A percentile compares a stretch with the other conserved stretches of the same genome.
These are phyloP conservation scores for Myioborus melanocephalus DNA, from an alignment of 2,797 vertebrate species.

Conservation along the genomic window DNA sequence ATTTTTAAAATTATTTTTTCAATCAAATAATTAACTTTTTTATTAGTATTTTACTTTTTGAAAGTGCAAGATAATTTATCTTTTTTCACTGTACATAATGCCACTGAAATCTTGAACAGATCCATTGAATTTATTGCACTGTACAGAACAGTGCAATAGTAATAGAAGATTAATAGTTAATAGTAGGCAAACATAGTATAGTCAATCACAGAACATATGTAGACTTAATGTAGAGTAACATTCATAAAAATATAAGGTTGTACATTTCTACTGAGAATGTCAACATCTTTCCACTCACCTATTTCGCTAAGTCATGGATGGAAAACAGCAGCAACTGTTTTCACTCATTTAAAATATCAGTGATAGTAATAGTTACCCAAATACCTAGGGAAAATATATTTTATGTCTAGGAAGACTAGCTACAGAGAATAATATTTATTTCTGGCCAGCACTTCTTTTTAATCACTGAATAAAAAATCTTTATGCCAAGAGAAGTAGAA, in stretches of 20 bases:
- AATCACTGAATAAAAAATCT: neutral
- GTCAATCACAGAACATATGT: neutral
- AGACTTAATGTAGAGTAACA: neutral
- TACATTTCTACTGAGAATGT: neutral
- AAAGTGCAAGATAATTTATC: neutral
- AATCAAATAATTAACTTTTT: neutral
- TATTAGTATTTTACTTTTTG: neutral
- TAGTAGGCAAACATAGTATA: neutral
- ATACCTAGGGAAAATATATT: neutral
- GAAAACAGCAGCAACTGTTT: neutral
- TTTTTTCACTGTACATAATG: neutral
- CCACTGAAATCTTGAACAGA: neutral
- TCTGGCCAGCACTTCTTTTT: neutral
- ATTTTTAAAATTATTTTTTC: neutral
- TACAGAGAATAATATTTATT: neutral
- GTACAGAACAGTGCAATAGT: neutral
- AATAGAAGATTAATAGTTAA: neutral
- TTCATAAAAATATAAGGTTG: neutral
- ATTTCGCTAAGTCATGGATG: neutral
- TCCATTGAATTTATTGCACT: neutral
- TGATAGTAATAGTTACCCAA: neutral
- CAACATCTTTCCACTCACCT: neutral
- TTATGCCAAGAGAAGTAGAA: neutral
- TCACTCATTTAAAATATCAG: neutral
- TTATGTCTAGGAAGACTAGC: neutral